A percentile compares a stretch with the other conserved stretches of the same genome.
These are phyloP conservation scores for Campoletis sonorensis DNA, from an alignment of 1,140 invertebrate genomes.

Conservation along the genomic window DNA sequence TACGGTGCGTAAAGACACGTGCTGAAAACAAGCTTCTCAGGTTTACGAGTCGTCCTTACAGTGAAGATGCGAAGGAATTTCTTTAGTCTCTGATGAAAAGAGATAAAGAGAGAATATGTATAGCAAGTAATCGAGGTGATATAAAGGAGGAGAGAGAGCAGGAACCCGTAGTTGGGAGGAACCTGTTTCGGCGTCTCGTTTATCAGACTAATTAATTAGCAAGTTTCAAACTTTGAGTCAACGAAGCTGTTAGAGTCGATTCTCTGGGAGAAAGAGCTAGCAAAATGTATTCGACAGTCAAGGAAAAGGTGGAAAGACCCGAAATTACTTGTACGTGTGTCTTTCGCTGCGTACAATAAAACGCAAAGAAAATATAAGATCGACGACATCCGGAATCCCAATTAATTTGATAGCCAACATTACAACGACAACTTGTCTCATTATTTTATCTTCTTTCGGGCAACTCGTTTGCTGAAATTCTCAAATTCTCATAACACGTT, in stretches of 20 bases:
- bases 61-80: slow-evolving; percentile 3
- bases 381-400: neutral
- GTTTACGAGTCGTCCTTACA: slow-evolving; percentile 35
- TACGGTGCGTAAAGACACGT: slow-evolving; percentile 10
- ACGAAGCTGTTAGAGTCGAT: slow-evolving; percentile 44
- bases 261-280: neutral
- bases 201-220: slow-evolving; percentile 71
- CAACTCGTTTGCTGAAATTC: neutral
- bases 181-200: slow-evolving; percentile 54
- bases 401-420: slow-evolving; percentile 21
- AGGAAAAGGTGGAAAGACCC: neutral
- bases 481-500: no score
- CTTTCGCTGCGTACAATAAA: neutral
- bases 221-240: slow-evolving; percentile 63
- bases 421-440: neutral
- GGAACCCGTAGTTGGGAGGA: slow-evolving; percentile 11
- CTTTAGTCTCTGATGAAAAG: slow-evolving; percentile 2
- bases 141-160: neutral
- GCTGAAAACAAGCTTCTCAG: slow-evolving; percentile 22
- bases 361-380: neutral
- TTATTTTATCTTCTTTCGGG: slow-evolving; percentile 2
- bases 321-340: neutral
- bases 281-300: slow-evolving; percentile 11
- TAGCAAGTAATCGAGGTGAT: neutral
- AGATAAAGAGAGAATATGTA: neutral